A percentile compares a stretch with the other conserved stretches of the same genome.
Conservation (phyloP, 2,888 invertebrate species). For the Suillia variegata region DNA sequence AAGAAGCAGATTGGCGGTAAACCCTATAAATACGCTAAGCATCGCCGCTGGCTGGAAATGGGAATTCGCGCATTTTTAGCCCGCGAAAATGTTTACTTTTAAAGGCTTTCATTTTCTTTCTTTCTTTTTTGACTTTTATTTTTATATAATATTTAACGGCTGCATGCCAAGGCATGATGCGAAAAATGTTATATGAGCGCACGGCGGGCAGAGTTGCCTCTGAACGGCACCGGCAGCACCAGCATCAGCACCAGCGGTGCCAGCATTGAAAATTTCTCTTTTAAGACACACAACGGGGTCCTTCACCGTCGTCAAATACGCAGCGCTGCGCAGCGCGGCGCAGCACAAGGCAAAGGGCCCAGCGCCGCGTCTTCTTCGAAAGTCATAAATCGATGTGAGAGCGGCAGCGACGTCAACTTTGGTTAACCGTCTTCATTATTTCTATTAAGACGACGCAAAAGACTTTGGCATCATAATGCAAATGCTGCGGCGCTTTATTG, state of each 20-base stretch:
- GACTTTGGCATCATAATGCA: conserved; percentile 2
- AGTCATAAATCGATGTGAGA: neutral
- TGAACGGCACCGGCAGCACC: neutral
- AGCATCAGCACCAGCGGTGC: neutral
- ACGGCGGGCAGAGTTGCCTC: neutral
- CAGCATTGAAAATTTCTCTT: neutral
- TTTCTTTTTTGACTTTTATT: no score
- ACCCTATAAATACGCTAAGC: no score
- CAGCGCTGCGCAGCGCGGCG: neutral
- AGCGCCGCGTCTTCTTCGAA: neutral
- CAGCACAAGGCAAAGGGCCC: neutral
- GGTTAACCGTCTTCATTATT: neutral
- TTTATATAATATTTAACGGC: no score
- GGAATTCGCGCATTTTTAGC: no score
- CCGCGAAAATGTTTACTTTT: no score
- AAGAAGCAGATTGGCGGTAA: no score
- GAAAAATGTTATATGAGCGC: neutral
- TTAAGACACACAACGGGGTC: neutral
- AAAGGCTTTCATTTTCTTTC: no score
- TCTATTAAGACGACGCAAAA: neutral
- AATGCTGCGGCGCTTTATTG: neutral
- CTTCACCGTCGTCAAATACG: neutral
- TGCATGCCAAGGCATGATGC: no score
- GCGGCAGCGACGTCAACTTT: neutral
- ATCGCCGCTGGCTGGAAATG: no score